A percentile compares a stretch with the other conserved stretches of the same genome.
These are phyloP conservation scores for Drosophila melanocephala DNA, from an alignment of 2,888 invertebrate genomes.

Conservation along the genomic window DNA sequence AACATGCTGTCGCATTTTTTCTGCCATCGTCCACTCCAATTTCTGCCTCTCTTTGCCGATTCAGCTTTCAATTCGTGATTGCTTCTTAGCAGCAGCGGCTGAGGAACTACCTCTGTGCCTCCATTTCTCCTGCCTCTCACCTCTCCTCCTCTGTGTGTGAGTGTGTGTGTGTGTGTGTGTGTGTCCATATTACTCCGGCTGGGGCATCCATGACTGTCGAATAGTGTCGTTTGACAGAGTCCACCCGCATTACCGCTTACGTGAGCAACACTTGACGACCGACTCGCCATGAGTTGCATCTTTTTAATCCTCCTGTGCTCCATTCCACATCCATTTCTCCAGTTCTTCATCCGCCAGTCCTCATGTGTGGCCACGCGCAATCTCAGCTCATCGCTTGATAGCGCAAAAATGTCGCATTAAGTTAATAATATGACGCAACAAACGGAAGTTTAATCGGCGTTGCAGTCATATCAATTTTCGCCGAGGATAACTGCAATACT, in stretches of 20 bases:
- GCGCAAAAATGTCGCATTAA: slow-evolving; percentile 3
- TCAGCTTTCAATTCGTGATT: slow-evolving; percentile 80
- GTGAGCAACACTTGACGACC: slow-evolving; percentile 59
- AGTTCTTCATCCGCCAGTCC: not conserved
- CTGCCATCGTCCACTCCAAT: slow-evolving; percentile 26
- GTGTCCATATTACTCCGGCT: slow-evolving; percentile 29
- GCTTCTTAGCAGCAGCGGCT: slow-evolving; percentile 69
- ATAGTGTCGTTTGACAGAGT: slow-evolving; percentile 40
- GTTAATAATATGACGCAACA: slow-evolving; percentile 6
- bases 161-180: slow-evolving; percentile 21
- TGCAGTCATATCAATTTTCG: not conserved
- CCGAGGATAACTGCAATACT: not conserved
- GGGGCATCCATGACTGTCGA: slow-evolving; percentile 63
- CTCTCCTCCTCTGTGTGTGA: not conserved
- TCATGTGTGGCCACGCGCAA: slow-evolving; percentile 5
- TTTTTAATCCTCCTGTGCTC: slow-evolving; percentile 29
- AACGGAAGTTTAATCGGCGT: not conserved
- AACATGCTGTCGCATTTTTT: slow-evolving; percentile 18
- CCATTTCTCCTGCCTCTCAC: not conserved
- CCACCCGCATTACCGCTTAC: slow-evolving; percentile 53
- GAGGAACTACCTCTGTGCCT: slow-evolving; percentile 30
- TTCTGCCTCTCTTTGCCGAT: slow-evolving; percentile 68
- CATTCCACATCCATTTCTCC: no score
- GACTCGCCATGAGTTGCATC: slow-evolving; percentile 68
- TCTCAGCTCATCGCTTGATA: slow-evolving; percentile 15